A percentile compares a stretch with the other conserved stretches of the same genome.
Evolutionary conservation across 2,113 vertebrate genomes (phyloP).

Genomic region (Callopanchax toddi): DNA sequence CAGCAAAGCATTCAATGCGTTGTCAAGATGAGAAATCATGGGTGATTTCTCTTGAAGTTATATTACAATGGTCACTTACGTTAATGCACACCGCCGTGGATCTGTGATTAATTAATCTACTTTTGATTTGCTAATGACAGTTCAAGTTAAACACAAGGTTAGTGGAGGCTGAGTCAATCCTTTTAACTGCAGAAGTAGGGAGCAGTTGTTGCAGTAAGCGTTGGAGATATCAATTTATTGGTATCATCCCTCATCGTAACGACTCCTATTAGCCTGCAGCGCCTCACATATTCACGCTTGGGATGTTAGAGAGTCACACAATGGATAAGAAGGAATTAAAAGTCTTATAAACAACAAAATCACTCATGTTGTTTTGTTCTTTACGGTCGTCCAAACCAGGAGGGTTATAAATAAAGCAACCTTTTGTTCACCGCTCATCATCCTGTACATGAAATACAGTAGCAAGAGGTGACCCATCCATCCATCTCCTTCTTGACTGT

Average conservation of each 20-base stretch:
- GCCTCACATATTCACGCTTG: conserved; percentile 32
- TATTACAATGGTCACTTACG: conserved; percentile 77
- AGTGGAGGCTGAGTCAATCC: conserved; percentile 74
- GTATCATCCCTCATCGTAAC: conserved; percentile 71
- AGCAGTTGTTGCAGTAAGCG: conserved; percentile 40
- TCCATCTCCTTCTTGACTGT: conserved; percentile 58
- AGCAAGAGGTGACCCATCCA: conserved; percentile 39
- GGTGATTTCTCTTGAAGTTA: conserved; percentile 73
- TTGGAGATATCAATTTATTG: conserved; percentile 67
- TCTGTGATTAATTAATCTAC: conserved; percentile 76
- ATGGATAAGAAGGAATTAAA: conserved; percentile 17
- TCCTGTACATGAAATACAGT: conserved; percentile 30
- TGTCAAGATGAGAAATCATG: conserved; percentile 66
- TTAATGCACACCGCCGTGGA: conserved; percentile 64
- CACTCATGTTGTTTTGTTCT: conserved; percentile 32
- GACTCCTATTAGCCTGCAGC: conserved; percentile 47
- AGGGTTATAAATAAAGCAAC: conserved; percentile 20
- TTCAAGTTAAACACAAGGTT: conserved; percentile 76
- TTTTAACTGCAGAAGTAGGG: conserved; percentile 63
- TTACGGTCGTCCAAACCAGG: conserved; percentile 11
- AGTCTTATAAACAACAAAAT: conserved; percentile 32
- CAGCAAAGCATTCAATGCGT: conserved; percentile 63
- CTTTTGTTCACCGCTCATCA: conserved; percentile 7
- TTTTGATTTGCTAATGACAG: conserved; percentile 79
- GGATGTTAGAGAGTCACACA: conserved; percentile 11